These are phyloP conservation scores for Cyprinodon variegatus DNA, from an alignment of 2,113 vertebrate species.

Conservation along the genomic window DNA sequence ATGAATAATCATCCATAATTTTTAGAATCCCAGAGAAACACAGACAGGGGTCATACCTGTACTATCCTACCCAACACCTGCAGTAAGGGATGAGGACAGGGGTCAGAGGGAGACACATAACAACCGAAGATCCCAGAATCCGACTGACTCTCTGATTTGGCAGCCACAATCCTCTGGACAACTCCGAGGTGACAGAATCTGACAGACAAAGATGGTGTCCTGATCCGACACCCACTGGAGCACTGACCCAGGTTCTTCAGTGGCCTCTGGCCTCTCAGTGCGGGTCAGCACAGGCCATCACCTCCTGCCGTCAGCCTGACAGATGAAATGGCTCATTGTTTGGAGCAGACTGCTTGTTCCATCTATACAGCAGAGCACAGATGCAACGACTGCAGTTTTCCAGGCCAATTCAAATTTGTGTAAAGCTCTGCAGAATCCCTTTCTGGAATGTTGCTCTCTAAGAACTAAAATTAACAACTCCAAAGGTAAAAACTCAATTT, in stretches of 20 bases:
- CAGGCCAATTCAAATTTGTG: background rate
- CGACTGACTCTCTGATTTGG: slow-evolving; percentile 36
- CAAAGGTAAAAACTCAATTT: too few relatives aligned
- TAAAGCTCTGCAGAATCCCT: background rate
- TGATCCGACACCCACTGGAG: slow-evolving; percentile 56
- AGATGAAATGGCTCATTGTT: background rate
- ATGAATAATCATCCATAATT: slow-evolving; percentile 2
- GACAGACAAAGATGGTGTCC: slow-evolving; percentile 53
- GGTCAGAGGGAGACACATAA: slow-evolving; percentile 34
- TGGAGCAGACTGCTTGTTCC: background rate
- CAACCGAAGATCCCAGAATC: background rate
- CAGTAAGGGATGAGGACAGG: slow-evolving; percentile 40
- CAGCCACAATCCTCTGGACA: slow-evolving; percentile 26
- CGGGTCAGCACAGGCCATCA: slow-evolving; percentile 54
- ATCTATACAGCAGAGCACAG: background rate
- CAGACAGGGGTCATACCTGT: background rate
- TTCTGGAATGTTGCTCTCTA: too few relatives aligned
- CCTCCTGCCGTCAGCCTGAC: slow-evolving; percentile 54
- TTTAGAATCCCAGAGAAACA: background rate
- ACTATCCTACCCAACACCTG: slow-evolving; percentile 28
- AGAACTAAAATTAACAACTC: background rate
- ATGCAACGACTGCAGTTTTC: background rate
- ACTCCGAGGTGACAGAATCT: slow-evolving; percentile 57
- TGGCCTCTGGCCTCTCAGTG: slow-evolving; percentile 40
- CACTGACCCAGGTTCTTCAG: slow-evolving; percentile 52